phyloP scores from a whole-genome alignment of 2,113 vertebrate species.

The Procavia capensis region DNA sequence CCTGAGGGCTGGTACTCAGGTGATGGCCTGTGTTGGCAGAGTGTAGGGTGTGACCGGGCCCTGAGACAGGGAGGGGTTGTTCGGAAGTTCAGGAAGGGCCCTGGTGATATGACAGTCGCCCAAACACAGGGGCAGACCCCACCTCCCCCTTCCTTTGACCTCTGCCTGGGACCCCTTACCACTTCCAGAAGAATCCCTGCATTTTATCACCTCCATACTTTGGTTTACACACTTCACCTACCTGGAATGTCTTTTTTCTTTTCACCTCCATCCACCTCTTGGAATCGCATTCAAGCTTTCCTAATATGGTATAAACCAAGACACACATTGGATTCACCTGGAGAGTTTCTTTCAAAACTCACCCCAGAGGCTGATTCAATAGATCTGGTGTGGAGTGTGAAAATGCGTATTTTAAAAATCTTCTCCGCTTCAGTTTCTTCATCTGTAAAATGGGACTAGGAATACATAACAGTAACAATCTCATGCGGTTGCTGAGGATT shows the following conservation, averaged over 20 bases:
- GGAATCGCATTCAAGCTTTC: neutral
- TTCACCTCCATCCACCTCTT: accelerated
- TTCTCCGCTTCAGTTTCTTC: neutral
- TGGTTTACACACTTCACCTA: neutral
- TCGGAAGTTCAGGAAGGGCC: neutral
- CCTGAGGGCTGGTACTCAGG: neutral
- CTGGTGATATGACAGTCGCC: neutral
- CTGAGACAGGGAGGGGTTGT: neutral
- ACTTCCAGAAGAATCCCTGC: neutral
- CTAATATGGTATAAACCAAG: neutral
- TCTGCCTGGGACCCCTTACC: neutral
- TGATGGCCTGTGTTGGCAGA: neutral
- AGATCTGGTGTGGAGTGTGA: neutral
- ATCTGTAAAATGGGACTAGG: neutral
- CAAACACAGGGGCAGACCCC: too few species aligned
- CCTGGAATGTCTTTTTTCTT: neutral
- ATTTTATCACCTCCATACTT: neutral
- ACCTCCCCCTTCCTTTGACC: neutral
- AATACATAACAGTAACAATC: neutral
- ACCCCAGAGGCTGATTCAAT: neutral
- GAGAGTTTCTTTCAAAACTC: neutral
- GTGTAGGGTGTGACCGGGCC: neutral
- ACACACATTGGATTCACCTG: neutral
- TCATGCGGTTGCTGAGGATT: neutral
- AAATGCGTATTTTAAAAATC: neutral